Evolutionary conservation across 2,888 invertebrate species (phyloP), one percentile per base, ranked within the genome.

Genomic region (Ophion ellenae): DNA sequence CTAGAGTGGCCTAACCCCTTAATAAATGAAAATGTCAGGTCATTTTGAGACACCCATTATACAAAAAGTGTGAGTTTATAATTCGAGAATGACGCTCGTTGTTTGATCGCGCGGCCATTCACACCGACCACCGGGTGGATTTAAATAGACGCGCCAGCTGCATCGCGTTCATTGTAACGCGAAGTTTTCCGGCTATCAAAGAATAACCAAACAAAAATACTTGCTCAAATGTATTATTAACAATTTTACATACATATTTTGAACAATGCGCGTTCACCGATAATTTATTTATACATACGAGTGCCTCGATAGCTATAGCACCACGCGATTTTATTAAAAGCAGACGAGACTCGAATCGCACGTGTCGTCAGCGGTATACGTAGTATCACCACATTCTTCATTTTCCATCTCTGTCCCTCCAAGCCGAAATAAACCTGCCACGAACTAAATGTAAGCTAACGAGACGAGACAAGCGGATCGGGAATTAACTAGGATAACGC

Each of bases 401-500:
- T 24, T 53, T 61, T 45, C 45, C 40, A 32, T 40, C 75, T 45
- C 17, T 57, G 17, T 53, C 40, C 32, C 76, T 63, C 76, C 64
- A 40, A 47, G 63, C 73, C 53, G 71, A 81, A 84, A 71, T 84
- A 67, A 84, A 75, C 73, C 14, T 81, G 36, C 40, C 3, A 67
- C 77, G 6, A 69, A 53, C 78, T 78, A 78, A 85, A 81, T 81
- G 78, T 78, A 81, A 85, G 40, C 53, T 71, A 59, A 59, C 61
- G 59, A 71, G 57, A 45, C 53, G 40, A 32, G 24, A 17, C 53
- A 45, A 57, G 57, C 11, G 59, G 4, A 45, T 20, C 10, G 24
- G 28, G 69, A 69, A 63, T 77, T 32, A 69, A 73, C 40, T 64
- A n/a, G 45, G 67, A 84, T 36, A 80, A 76, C 20, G 59, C 47